phyloP scores from a whole-genome alignment of 2,797 vertebrate genomes.

The Molossus alvarezi region DNA sequence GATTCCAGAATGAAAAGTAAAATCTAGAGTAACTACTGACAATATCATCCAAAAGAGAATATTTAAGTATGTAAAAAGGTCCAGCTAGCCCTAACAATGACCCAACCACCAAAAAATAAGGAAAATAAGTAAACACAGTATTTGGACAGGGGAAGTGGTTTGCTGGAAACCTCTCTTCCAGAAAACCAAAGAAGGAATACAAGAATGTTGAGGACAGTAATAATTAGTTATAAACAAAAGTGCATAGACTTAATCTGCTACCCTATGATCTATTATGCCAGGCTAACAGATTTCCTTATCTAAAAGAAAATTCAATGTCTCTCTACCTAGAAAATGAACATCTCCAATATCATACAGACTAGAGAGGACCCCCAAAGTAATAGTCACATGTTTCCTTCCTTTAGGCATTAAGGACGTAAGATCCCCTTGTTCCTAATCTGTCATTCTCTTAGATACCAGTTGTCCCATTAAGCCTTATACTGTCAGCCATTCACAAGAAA shows the following conservation, averaged over 20 bases:
- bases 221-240: conserved; percentile 33
- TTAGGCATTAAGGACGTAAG: not conserved
- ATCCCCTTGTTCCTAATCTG: not conserved
- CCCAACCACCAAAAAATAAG: not conserved
- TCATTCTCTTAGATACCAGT: not conserved
- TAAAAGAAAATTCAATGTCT: conserved; percentile 41
- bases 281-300: conserved; percentile 49
- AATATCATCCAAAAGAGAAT: conserved; percentile 63
- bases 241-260: not conserved
- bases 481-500: not conserved
- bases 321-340: not conserved
- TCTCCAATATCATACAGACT: not conserved
- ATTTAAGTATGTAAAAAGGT: conserved; percentile 47
- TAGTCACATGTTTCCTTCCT: not conserved
- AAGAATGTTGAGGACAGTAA: conserved; percentile 5
- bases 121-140: conserved; percentile 35
- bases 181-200: not conserved
- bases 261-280: conserved; percentile 21
- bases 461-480: not conserved
- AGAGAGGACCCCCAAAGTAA: not conserved
- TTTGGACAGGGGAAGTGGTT: conserved; percentile 6
- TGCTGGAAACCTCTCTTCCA: conserved; percentile 13
- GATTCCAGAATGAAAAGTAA: conserved; percentile 37
- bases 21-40: conserved; percentile 14
- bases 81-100: conserved; percentile 26